phyloP scores from a whole-genome alignment of 2,113 vertebrate genomes.

The Crotalus helleri region DNA sequence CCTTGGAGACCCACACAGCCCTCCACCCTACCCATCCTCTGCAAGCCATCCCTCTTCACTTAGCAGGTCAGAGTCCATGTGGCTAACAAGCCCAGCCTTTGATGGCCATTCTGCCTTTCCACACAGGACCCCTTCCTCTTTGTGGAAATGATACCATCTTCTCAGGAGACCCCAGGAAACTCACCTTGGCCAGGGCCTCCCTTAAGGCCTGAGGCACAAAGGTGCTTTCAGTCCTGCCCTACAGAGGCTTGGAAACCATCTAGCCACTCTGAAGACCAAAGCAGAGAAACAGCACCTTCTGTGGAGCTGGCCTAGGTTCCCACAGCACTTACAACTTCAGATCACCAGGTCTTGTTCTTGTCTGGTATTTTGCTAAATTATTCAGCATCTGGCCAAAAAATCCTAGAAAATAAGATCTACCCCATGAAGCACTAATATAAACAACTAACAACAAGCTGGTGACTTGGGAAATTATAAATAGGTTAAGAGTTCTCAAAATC shows the following conservation, averaged over 20 bases:
- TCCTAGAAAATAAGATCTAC: neutral
- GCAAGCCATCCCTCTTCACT: neutral
- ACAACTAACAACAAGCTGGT: neutral
- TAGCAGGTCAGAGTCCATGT: neutral
- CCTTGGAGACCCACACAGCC: neutral
- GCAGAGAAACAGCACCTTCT: neutral
- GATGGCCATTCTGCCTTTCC: neutral
- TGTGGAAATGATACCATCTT: neutral
- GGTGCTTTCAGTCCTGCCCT: neutral
- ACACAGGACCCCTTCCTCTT: no score
- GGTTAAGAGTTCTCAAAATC: neutral
- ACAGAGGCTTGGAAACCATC: neutral
- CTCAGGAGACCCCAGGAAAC: neutral
- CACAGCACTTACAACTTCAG: neutral
- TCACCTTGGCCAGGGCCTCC: neutral
- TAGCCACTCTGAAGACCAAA: neutral
- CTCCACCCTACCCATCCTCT: neutral
- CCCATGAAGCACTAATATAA: neutral
- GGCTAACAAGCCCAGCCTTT: neutral
- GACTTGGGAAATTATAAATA: neutral
- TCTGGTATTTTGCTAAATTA: neutral
- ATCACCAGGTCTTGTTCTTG: neutral
- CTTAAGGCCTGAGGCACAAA: neutral
- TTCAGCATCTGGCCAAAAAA: neutral
- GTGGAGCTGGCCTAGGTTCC: neutral